A percentile compares a stretch with the other conserved stretches of the same genome.
phyloP scores from a whole-genome alignment of 2,888 invertebrate species.

The Elysia crispata region DNA sequence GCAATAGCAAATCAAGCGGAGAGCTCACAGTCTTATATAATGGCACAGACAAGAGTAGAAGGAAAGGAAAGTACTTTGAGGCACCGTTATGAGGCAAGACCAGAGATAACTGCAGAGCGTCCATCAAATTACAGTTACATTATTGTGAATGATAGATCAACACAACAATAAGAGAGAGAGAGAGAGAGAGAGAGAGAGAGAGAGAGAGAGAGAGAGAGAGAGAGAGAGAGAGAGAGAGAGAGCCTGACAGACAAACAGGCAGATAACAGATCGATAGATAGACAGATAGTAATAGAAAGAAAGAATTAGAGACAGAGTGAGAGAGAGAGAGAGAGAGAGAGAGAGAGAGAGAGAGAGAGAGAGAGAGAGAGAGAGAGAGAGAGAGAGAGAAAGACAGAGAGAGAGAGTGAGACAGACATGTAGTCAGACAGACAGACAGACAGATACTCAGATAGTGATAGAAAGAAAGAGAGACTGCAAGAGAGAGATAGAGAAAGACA shows the following conservation, averaged over 20 bases:
- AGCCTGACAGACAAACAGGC: slow-evolving; percentile 24
- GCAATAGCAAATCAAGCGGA: too few relatives aligned
- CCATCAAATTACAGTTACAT: background rate
- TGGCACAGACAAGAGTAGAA: background rate
- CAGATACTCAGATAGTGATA: slow-evolving; percentile 3
- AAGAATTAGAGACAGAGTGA: slow-evolving; percentile 33
- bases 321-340: slow-evolving; percentile 33
- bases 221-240: slow-evolving; percentile 18
- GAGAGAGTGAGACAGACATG: background rate
- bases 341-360: slow-evolving; percentile 11
- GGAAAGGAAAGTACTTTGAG: background rate
- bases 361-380: slow-evolving; percentile 29
- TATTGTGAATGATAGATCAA: too few relatives aligned
- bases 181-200: slow-evolving; percentile 4
- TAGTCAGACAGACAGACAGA: slow-evolving; percentile 1
- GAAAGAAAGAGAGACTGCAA: slow-evolving; percentile 27
- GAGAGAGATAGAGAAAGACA: slow-evolving; percentile 31
- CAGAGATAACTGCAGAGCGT: too few relatives aligned
- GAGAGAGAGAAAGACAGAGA: background rate
- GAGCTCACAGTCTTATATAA: too few relatives aligned
- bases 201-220: slow-evolving; percentile 23
- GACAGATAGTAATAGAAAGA: slow-evolving; percentile 14
- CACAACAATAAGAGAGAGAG: background rate
- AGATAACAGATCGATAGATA: slow-evolving; percentile 2
- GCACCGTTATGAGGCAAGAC: background rate